These are phyloP conservation scores for Diaperis boleti DNA, from an alignment of 2,888 invertebrate species.

Conservation along the genomic window DNA sequence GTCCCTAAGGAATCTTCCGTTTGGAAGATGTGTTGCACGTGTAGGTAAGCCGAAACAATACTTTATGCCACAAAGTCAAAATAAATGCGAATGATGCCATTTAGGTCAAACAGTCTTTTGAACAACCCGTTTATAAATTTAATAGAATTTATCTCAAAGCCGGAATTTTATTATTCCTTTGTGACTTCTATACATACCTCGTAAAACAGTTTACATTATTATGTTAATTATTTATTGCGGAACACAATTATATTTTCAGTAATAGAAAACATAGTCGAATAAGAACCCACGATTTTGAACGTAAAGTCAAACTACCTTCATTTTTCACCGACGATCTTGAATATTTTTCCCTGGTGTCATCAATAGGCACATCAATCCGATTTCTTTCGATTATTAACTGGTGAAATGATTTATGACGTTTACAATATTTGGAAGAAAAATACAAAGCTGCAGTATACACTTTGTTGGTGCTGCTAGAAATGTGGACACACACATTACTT, in stretches of 20 bases:
- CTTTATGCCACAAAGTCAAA: constrained; percentile 28
- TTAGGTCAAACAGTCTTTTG: no score
- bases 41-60: no score
- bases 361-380: neutral
- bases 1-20: constrained; percentile 6
- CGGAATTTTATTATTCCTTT: neutral
- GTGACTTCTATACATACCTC: no score
- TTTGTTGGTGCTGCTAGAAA: constrained; percentile 3
- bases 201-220: neutral
- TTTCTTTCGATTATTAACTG: neutral
- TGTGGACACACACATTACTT: constrained; percentile 16
- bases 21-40: constrained; percentile 20
- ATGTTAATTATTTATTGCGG: neutral
- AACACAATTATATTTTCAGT: neutral
- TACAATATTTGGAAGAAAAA: neutral
- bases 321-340: neutral
- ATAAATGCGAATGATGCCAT: constrained; percentile 22
- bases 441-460: constrained; percentile 4
- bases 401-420: constrained; percentile 7
- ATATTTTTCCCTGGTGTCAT: neutral
- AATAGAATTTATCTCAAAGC: neutral
- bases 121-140: constrained; percentile 27
- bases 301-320: neutral
- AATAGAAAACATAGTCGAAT: neutral
- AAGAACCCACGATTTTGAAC: neutral